Base-by-base conservation (phyloP, 1,140 invertebrate species). In the Drosophila setifemur region DNA sequence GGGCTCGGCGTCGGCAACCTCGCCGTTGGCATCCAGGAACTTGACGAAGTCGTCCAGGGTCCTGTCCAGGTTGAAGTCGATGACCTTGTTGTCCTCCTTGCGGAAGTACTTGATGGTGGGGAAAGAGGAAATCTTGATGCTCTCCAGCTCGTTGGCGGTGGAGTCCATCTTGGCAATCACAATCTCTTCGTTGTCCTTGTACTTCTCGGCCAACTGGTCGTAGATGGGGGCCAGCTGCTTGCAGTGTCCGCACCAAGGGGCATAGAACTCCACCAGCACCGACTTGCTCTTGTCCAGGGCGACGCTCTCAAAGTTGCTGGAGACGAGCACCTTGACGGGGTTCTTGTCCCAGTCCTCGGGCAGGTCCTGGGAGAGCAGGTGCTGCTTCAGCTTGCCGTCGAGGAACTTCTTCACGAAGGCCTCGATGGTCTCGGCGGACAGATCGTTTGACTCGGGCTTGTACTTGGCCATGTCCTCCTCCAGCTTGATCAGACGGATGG, bases 381-480 rank as follows among this genome's bases (percentile, higher is more conserved):
- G 98, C 91, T 95, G 96, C 92, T 98, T 99, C 71, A 99, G 91
- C 91, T 97, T 98, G 50, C 97, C 98, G 63, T 95, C 97, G 43
- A 98, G 89, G 92, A 97, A 99, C 26, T 94, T 93, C 76, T 95
- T 92, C 5, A 99, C 95, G 92, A 99, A 99, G 73, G 94, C 90
- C 89, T 94, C 93, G 52, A 99, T 92, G 83, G 94, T 93, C 70
- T 96, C 96, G 26, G 93, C 92, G 18, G 92, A 93, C 21, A 99
- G 91, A 71, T 98, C 97, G 29, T 93, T 90, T 26, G 91, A 94
- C 45, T 95, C 93, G 28, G 98, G 98, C 91, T 99, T 99, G 93
- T 96, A 99, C 92, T 99, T 99, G 85, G 95, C 94, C 98, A 99
- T 99, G 88, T 99, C 98, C 86, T 99, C 97, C 91, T 98, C 97